phyloP scores from a whole-genome alignment of 2,797 vertebrate genomes.

The Sebastes steindachneri region DNA sequence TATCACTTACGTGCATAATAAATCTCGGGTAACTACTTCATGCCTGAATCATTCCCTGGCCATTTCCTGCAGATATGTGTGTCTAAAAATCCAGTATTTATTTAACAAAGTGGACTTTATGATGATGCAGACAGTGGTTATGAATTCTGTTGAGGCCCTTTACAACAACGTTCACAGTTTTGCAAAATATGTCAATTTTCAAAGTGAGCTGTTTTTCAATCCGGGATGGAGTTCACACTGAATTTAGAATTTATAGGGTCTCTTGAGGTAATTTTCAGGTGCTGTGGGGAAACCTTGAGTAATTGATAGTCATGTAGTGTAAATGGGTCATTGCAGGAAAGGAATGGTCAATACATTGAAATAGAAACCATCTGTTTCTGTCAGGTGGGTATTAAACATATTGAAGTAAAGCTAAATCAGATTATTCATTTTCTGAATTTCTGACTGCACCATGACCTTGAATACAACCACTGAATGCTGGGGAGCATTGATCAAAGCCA shows the following conservation, averaged over 20 bases:
- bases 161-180: background rate
- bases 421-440: constrained; percentile 13
- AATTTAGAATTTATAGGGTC: background rate
- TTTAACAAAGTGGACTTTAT: background rate
- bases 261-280: background rate
- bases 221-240: background rate
- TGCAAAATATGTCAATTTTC: background rate
- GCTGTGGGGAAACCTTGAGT: background rate
- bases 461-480: background rate
- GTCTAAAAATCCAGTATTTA: background rate
- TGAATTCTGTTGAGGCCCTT: background rate
- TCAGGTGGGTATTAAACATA: constrained; percentile 44
- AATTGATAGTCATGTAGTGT: constrained; percentile 18
- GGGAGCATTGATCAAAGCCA: background rate
- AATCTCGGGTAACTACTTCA: background rate
- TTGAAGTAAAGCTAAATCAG: constrained; percentile 25
- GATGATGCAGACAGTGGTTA: background rate
- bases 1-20: background rate
- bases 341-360: constrained; percentile 48
- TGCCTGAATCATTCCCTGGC: background rate
- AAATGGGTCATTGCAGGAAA: constrained; percentile 42
- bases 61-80: background rate
- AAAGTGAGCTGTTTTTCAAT: background rate
- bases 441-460: constrained; percentile 41
- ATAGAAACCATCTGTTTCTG: constrained; percentile 52